Evolutionary conservation across 2,113 vertebrate genomes (phyloP), one percentile per base, ranked within the genome.

Genomic region (Aphelocoma coerulescens): DNA sequence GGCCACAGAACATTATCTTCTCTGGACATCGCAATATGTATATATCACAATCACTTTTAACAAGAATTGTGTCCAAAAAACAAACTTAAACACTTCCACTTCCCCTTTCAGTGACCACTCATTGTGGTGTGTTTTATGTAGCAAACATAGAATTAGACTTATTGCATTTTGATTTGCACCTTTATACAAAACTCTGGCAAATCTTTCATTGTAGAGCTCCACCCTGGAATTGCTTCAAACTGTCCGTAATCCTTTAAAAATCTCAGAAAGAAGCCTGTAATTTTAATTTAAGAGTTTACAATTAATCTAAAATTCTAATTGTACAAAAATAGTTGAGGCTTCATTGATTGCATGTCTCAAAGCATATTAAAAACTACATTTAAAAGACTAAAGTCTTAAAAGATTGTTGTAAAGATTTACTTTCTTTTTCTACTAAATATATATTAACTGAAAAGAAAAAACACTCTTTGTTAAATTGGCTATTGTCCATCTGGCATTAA

Each of bases 221-320:
- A 27, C 57, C 76, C 89, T 86, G 84, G 92, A 95, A 95, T 49
- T 90, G 33, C 46, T 97, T 94, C 67, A 94, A 95, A 94, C 26
- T 79, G n/a, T 80, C 85, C 90, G 75, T 94, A 96, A 96, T 95
- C 58, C 71, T 94, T 82, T 69, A 78, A 32, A 24, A 88, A 54
- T 91, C 95, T 85, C 65, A 89, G 78, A 88, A 80, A 83, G 57
- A 92, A 77, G 16, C 28, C 54, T 88, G 28, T 69, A 81, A 94
- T 95, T 97, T 97, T 93, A 88, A 96, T 68, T 73, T 85, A 81
- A 94, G 76, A 93, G 51, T 84, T 95, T 85, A 74, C 65, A 88
- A 95, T 95, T 94, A 48, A 93, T 75, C 78, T 86, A 93, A 86
- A 96, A 96, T 39, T 91, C 76, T 63, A 88, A 83, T 41, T 91